Evolutionary conservation across 2,113 vertebrate species (phyloP).

Genomic region (Fulmarus glacialis): DNA sequence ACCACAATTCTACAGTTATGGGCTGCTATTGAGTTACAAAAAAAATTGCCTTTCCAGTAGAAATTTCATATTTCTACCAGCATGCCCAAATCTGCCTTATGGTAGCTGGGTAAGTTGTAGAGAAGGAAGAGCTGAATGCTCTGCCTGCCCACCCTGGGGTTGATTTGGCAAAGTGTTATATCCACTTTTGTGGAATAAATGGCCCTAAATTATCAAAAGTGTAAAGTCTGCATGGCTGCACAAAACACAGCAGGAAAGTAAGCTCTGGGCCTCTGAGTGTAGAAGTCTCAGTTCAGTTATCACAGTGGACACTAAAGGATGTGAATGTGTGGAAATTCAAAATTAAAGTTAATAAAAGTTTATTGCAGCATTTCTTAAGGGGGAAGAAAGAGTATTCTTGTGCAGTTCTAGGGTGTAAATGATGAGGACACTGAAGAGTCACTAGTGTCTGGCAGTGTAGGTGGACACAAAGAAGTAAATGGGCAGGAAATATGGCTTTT

Average conservation of each 20-base stretch:
- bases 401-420: neutral
- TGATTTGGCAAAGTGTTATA: neutral
- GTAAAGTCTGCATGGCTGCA: neutral
- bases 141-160: neutral
- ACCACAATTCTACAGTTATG: neutral
- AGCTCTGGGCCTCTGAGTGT: neutral
- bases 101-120: neutral
- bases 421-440: neutral
- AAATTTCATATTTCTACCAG: neutral
- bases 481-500: neutral
- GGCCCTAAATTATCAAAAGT: neutral
- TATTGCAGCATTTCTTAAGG: neutral
- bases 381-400: neutral
- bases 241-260: neutral
- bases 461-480: neutral
- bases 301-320: neutral
- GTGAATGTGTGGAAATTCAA: neutral
- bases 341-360: neutral
- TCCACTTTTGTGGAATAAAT: neutral
- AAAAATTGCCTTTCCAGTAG: neutral
- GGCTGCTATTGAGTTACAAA: neutral
- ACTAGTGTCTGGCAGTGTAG: neutral
- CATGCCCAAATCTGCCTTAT: neutral
- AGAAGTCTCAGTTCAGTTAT: neutral
- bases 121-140: neutral